A percentile compares a stretch with the other conserved stretches of the same genome.
These are phyloP conservation scores for Dasysyrphus tricinctus DNA, from an alignment of 2,888 invertebrate genomes.

Conservation along the genomic window DNA sequence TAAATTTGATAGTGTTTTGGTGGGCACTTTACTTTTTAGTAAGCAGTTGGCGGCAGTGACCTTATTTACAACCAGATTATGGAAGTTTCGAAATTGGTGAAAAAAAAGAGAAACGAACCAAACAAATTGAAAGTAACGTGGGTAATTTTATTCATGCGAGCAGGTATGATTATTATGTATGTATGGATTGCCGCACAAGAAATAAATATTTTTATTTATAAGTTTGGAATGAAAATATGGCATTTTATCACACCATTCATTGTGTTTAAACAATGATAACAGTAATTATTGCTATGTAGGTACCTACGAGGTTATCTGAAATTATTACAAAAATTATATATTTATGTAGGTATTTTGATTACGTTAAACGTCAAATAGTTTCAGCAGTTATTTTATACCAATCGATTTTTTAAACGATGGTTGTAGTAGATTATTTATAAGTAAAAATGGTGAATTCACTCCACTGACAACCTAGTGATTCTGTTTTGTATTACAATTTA, in stretches of 20 bases:
- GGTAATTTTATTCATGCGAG: conserved; percentile 33
- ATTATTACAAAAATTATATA: conserved; percentile 3
- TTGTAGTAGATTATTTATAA: background rate
- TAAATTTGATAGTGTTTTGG: background rate
- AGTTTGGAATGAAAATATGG: conserved; percentile 17
- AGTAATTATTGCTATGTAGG: background rate
- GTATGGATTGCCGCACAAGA: background rate
- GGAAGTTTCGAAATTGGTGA: conserved; percentile 36
- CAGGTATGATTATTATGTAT: background rate
- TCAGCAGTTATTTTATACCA: background rate
- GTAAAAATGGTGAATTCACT: background rate
- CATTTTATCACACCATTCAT: conserved; percentile 15
- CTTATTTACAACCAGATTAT: conserved; percentile 57
- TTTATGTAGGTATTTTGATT: background rate
- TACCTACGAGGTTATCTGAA: background rate
- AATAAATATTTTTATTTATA: background rate
- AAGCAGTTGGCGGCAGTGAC: conserved; percentile 59
- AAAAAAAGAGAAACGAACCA: background rate
- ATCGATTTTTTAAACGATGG: background rate
- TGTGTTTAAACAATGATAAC: conserved; percentile 10
- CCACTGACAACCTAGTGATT: background rate
- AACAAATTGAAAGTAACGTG: conserved; percentile 23
- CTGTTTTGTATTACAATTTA: too few species aligned
- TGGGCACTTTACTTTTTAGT: conserved; percentile 28
- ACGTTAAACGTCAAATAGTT: background rate